Evolutionary conservation across 1,140 invertebrate species (phyloP).

Genomic region (Dinoponera quadriceps): DNA sequence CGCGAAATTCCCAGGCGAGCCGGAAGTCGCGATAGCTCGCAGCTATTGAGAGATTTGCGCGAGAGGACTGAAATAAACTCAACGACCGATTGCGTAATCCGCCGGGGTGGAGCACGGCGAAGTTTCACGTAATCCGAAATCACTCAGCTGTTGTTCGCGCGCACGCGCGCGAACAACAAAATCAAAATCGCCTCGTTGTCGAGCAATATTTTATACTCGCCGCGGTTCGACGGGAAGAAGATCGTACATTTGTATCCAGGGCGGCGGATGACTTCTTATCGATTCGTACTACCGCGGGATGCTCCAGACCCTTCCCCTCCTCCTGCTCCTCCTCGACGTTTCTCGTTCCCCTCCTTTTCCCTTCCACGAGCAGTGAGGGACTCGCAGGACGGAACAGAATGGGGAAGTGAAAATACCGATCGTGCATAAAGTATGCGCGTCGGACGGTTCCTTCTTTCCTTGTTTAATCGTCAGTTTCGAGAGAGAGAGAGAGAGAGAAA

Average conservation of each 20-base stretch:
- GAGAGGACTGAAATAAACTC: too few relatives aligned
- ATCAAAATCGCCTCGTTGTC: background rate
- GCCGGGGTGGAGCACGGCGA: too few relatives aligned
- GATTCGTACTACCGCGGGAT: constrained; percentile 17
- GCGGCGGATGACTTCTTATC: constrained; percentile 31
- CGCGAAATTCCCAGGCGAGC: too few relatives aligned
- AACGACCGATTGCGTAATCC: too few relatives aligned
- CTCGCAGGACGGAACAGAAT: constrained; percentile 28
- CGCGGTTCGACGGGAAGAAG: background rate
- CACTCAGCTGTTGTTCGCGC: background rate
- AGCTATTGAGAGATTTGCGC: too few relatives aligned
- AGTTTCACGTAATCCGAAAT: background rate
- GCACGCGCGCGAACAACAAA: background rate
- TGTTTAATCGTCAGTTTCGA: constrained; percentile 35
- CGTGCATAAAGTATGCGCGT: constrained; percentile 33
- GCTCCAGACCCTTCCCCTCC: background rate
- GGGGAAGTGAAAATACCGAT: constrained; percentile 45
- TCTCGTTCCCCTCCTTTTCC: background rate
- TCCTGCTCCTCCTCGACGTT: background rate
- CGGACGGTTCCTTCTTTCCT: constrained; percentile 3
- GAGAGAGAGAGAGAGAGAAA: too few relatives aligned
- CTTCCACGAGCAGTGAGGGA: background rate
- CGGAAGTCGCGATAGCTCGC: too few relatives aligned
- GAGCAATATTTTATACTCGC: background rate
- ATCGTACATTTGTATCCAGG: constrained; percentile 23